Percentiles rank a stretch among this genome's conserved stretches.
phyloP scores from a whole-genome alignment of 2,113 vertebrate genomes.

The Pelecanus crispus region DNA sequence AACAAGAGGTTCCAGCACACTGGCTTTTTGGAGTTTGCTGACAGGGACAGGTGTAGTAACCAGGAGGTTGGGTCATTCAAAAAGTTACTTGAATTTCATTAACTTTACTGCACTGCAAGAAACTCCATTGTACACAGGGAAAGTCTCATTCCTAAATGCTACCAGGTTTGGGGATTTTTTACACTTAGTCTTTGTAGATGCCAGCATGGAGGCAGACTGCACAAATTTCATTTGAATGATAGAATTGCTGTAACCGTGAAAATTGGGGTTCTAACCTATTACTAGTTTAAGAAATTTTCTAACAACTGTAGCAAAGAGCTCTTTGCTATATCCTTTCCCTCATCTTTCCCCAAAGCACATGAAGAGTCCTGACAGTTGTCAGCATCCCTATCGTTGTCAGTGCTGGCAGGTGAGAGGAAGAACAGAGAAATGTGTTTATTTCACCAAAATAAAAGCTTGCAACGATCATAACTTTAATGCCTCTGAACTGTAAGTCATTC shows the following conservation, averaged over 20 bases:
- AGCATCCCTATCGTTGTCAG: not conserved
- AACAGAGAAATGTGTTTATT: constrained; percentile 34
- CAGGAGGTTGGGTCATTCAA: not conserved
- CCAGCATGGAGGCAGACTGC: not conserved
- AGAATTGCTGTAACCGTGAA: not conserved
- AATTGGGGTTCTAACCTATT: not conserved
- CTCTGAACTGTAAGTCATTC: constrained; percentile 27
- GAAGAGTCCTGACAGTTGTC: constrained; percentile 2
- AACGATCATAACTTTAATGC: constrained; percentile 1
- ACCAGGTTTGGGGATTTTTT: not conserved
- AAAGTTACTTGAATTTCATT: not conserved
- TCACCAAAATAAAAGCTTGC: constrained; percentile 1
- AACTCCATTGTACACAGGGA: not conserved
- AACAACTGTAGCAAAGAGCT: not conserved
- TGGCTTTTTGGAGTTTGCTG: not conserved
- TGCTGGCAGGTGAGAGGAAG: not conserved
- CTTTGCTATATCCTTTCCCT: not conserved
- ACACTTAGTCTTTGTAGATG: not conserved
- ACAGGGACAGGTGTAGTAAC: not conserved
- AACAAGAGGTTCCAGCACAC: not conserved
- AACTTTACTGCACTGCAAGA: not conserved
- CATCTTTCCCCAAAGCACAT: not conserved
- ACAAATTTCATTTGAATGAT: not conserved
- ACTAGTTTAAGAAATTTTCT: not conserved
- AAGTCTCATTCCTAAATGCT: not conserved